Conservation (phyloP, 2,888 invertebrate genomes). For the Leucophenga montana region DNA sequence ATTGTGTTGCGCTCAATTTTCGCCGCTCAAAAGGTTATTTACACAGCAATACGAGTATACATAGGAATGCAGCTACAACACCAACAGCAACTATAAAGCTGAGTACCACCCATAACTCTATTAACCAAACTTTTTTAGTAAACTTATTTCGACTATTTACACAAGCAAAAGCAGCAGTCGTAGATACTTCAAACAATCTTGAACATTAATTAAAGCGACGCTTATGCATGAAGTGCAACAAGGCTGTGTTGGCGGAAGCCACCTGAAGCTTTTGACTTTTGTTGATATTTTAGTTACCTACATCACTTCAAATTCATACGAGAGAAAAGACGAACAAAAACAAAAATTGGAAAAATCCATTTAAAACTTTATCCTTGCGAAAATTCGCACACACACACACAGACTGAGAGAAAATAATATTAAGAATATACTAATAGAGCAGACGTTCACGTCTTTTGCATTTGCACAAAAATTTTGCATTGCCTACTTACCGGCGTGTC, state of each 20-base stretch:
- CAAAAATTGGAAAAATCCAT: slow-evolving; percentile 58
- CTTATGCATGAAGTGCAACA: slow-evolving; percentile 17
- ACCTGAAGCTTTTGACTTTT: slow-evolving; percentile 20
- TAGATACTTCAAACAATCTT: slow-evolving; percentile 24
- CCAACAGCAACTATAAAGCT: neutral
- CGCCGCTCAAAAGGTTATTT: neutral
- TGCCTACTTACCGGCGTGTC: slow-evolving; percentile 75
- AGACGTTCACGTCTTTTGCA: slow-evolving; percentile 34
- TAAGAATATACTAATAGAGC: slow-evolving; percentile 37
- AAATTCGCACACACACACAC: slow-evolving; percentile 48
- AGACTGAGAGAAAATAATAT: slow-evolving; percentile 36
- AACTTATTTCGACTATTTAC: slow-evolving; percentile 7
- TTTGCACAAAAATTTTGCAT: slow-evolving; percentile 21
- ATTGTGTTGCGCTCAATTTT: neutral
- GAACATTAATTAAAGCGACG: slow-evolving; percentile 24
- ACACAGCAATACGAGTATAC: too few species aligned
- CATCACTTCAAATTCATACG: neutral
- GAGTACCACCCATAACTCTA: neutral
- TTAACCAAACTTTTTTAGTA: neutral
- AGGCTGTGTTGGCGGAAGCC: neutral
- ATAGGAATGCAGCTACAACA: neutral
- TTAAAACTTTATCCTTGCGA: slow-evolving; percentile 61
- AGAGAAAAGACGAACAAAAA: neutral
- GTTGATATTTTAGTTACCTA: slow-evolving; percentile 10
- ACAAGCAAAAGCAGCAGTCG: neutral